A percentile compares a stretch with the other conserved stretches of the same genome.
Evolutionary conservation across 92 coral and sea anemone species (phyloP).

Genomic region (Paragorgia papillata): DNA sequence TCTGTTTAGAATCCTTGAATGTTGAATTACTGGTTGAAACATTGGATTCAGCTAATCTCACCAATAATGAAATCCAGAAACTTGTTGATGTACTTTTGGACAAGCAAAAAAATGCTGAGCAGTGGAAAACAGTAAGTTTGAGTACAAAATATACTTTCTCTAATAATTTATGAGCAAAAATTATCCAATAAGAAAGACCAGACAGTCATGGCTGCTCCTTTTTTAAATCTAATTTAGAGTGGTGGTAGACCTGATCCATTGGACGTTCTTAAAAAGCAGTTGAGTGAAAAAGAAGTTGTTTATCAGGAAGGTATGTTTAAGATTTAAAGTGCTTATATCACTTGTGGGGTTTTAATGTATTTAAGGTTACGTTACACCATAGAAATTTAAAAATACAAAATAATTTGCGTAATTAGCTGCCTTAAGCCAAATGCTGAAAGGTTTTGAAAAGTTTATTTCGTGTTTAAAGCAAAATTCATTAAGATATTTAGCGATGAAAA

Average conservation of each 20-base stretch:
- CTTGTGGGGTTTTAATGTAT: too few relatives aligned
- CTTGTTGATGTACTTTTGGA: constrained; percentile 84
- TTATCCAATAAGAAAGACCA: too few relatives aligned
- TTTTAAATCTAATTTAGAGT: constrained; percentile 13
- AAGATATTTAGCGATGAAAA: too few relatives aligned
- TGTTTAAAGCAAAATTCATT: too few relatives aligned
- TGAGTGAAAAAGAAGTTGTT: constrained; percentile 75
- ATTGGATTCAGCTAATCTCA: constrained; percentile 68
- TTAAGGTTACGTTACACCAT: too few relatives aligned
- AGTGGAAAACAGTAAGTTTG: constrained; percentile 81
- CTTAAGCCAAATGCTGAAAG: too few relatives aligned
- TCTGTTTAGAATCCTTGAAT: constrained; percentile 65
- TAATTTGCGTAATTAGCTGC: too few relatives aligned
- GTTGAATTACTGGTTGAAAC: constrained; percentile 60
- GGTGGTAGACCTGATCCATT: constrained; percentile 71
- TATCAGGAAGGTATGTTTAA: constrained; percentile 67
- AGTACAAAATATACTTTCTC: background rate
- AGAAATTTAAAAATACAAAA: too few relatives aligned
- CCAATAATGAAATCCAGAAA: constrained; percentile 75
- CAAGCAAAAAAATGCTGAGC: constrained; percentile 76
- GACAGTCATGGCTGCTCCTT: too few relatives aligned
- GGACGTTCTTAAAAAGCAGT: constrained; percentile 75
- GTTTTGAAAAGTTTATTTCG: too few relatives aligned
- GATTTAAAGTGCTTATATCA: too few relatives aligned
- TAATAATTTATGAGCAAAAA: too few relatives aligned